Conservation (phyloP, 1,140 invertebrate species). For the Aphidius ervi region DNA sequence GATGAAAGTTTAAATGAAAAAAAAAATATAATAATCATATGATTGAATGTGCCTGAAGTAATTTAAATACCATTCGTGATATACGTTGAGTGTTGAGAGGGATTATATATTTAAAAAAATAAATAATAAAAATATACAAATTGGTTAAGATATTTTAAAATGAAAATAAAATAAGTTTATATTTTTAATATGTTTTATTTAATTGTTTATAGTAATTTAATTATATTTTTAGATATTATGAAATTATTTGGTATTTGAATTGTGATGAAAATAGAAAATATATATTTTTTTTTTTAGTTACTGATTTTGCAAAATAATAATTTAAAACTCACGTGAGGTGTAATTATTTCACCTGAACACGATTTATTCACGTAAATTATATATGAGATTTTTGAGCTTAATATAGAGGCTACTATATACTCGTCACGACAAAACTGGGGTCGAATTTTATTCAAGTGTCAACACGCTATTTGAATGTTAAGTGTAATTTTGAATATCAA, state of each 20-base stretch:
- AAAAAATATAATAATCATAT: constrained; percentile 5
- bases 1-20: constrained; percentile 14
- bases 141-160: no score
- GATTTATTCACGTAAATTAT: constrained; percentile 31
- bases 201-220: no score
- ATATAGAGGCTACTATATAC: neutral
- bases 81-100: constrained; percentile 31
- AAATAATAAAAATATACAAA: neutral
- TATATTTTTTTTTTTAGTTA: neutral
- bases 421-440: neutral
- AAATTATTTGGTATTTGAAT: no score
- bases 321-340: constrained; percentile 24
- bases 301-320: neutral
- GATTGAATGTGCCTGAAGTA: constrained; percentile 33
- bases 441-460: no score
- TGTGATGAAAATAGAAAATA: neutral
- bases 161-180: no score
- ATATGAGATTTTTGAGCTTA: neutral
- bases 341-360: constrained; percentile 26
- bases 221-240: no score
- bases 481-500: no score
- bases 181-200: no score
- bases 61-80: constrained; percentile 49
- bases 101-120: neutral
- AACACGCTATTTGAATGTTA: no score